Evolutionary conservation across 2,113 vertebrate genomes (phyloP), one percentile per base, ranked within the genome.

Genomic region (Trochalopteron elliotii): DNA sequence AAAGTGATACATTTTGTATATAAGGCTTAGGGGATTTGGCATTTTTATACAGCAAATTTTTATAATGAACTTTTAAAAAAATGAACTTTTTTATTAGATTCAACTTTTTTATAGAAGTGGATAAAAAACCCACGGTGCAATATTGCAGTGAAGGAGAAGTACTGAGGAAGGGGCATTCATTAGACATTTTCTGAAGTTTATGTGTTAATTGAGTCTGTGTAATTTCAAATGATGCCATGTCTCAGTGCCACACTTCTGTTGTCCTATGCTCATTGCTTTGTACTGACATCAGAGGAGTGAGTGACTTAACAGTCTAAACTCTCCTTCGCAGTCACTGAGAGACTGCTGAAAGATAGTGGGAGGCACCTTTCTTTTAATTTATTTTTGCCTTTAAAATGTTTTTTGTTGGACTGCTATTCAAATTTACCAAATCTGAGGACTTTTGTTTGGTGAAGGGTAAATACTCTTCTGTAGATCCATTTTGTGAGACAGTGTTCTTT

Each of bases 21-120:
- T 98, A 97, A 95, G 93, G 94, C 64, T 97, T 97, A 92, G 83
- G 92, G 77, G 8, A 30, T 88, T 97, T 94, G 96, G 94, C 96
- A 78, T 94, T 98, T 98, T 98, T 98, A 96, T 98, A 98, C 8
- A 55, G 83, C 70, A 94, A 97, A 96, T 92, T 98, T 98, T 98
- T 96, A 87, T 98, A 98, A 96, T 23, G 60, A 83, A 71, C 74
- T 89, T 98, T 93, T 91, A 47, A 45, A 93, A 97, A 96, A 76
- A 35, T 74, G 88, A 85, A 86, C 80, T 77, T 90, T 96, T 90
- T 97, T 97, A 96, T 93, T 78, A 80, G 78, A 83, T 87, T 95
- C 76, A 97, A 83, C 70, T 87, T 96, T 97, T 98, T 96, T 93
- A 97, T 91, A 97, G 75, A 97, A 95, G 74, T 77, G 87, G 68